Base-by-base conservation (phyloP, 2,113 vertebrate genomes). In the Tor tambroides region DNA sequence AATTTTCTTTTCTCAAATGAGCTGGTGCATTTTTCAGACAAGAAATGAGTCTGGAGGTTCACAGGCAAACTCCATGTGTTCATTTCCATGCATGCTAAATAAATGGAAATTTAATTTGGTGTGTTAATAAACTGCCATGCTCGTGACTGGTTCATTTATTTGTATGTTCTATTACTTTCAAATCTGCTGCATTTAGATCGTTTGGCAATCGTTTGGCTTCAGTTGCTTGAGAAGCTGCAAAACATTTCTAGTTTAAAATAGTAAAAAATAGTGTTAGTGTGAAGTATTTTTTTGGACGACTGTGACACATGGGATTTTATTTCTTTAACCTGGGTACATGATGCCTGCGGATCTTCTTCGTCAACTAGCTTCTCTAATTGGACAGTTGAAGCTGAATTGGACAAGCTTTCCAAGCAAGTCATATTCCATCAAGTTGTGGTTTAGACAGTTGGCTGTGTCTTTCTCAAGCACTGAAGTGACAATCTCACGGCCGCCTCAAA, bases 1-100 rank as follows among this genome's bases (percentile, higher is more conserved):
- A 32, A 76, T 87, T 80, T 75, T 43, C 32, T 43, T 74, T 88
- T 88, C 56, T 84, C 26, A n/a, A 38, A 80, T 80, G 63, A 59
- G 30, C 12, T 85, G 51, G 15, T 71, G 56, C 46, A 75, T 83
- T 32, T 83, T 26, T 83, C 28, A 76, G 41, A 38, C n/a, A 71
- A 46, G 77, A 67, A 87, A 89, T 67, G 35, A 86, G 69, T 67
- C 76, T 41, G n/a, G 38, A 38, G 49, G 14, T 17, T 17, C 49
- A 17, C 49, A 51, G 49, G 49, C 49, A 51, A 51, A 51, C 49
- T 15, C 14, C 14, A 51, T 51, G 49, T 51, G 15, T 17, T 51
- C 49, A 51, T 51, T 51, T 51, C 49, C 49, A 51, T 51, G 49
- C 49, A 51, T 15, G 15, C 49, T 51, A 51, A 51, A 51, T 51